phyloP scores from a whole-genome alignment of 2,113 vertebrate genomes.

The Anthoscopus minutus region DNA sequence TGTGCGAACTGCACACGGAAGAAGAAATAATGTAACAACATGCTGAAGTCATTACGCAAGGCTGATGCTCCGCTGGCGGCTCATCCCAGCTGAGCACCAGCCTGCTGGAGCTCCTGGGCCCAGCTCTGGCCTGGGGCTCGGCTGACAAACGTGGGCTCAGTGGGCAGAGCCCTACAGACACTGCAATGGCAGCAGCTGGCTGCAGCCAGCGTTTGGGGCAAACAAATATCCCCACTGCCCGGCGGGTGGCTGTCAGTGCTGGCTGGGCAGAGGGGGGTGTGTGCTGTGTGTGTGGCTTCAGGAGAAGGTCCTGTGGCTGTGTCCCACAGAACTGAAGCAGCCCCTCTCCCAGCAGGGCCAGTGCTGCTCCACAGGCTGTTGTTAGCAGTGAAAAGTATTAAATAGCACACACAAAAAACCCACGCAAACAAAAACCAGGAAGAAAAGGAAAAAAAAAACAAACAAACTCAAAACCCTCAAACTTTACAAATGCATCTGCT shows the following conservation, averaged over 20 bases:
- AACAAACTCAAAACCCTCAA: not conserved
- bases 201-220: not conserved
- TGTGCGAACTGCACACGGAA: not conserved
- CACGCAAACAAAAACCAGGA: not conserved
- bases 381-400: not conserved
- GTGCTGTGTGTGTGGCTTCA: not conserved
- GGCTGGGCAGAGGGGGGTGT: not conserved
- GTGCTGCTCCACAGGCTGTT: not conserved
- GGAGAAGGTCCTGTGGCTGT: not conserved
- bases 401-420: not conserved
- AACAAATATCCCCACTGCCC: accelerated
- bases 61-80: not conserved
- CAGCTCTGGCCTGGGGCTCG: not conserved
- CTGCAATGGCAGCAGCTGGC: accelerated
- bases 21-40: not conserved
- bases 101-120: not conserved
- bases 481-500: not conserved
- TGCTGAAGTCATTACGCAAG: constrained; percentile 1
- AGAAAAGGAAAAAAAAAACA: not conserved
- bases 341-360: not conserved
- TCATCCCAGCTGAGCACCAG: not conserved
- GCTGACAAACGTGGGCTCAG: not conserved
- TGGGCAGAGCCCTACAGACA: not conserved
- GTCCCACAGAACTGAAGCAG: not conserved
- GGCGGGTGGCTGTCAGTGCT: not conserved